A percentile compares a stretch with the other conserved stretches of the same genome.
phyloP scores from a whole-genome alignment of 2,888 invertebrate species.

The Heliconius cydno region DNA sequence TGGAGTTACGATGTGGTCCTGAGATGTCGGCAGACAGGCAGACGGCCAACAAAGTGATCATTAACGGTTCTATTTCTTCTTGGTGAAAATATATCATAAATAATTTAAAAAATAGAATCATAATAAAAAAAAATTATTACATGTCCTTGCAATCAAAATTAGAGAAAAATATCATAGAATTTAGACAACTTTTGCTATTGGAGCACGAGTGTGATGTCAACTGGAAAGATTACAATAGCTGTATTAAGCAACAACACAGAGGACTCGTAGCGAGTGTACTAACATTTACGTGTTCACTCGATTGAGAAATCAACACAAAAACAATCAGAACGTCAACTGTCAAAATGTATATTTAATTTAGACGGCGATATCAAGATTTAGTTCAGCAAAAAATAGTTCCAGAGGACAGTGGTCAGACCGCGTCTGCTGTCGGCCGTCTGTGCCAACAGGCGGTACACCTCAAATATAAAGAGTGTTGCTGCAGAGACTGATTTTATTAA shows the following conservation, averaged over 20 bases:
- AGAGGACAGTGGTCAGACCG: background rate
- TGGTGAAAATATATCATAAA: no score
- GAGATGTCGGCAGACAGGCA: no score
- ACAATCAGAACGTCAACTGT: slow-evolving; percentile 3
- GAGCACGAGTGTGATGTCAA: background rate
- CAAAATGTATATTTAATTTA: slow-evolving; percentile 15
- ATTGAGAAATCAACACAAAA: background rate
- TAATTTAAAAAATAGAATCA: no score
- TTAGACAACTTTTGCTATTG: no score
- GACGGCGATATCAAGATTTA: slow-evolving; percentile 11
- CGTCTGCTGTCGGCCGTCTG: background rate
- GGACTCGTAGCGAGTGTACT: background rate
- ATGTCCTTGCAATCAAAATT: no score
- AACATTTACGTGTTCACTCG: background rate
- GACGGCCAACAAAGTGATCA: no score
- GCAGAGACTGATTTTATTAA: background rate
- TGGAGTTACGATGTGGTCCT: no score
- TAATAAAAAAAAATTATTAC: no score
- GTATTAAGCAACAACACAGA: background rate
- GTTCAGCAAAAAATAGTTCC: slow-evolving; percentile 11
- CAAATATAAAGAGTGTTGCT: background rate
- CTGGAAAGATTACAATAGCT: background rate
- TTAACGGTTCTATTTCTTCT: no score
- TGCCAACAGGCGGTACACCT: no score
- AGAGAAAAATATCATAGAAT: no score